Percentiles rank a stretch among this genome's conserved stretches.
Conservation (phyloP, 2,797 vertebrate species). For the Phataginus tricuspis region DNA sequence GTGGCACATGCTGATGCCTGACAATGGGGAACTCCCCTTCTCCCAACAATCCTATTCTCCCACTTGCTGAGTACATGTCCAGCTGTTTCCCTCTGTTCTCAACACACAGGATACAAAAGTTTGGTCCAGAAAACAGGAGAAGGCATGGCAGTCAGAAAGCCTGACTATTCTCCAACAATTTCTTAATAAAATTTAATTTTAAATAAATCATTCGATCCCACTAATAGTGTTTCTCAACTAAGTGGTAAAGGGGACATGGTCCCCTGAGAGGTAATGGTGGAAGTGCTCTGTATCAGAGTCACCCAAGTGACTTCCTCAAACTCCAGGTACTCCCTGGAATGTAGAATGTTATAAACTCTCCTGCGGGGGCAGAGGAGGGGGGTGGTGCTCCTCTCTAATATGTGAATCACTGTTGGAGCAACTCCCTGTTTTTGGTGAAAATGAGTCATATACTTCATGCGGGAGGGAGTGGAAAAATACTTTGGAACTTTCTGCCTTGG, state of each 20-base stretch:
- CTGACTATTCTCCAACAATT: neutral
- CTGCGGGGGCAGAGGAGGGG: neutral
- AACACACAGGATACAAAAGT: neutral
- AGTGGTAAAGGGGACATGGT: neutral
- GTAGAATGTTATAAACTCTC: neutral
- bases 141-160: neutral
- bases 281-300: neutral
- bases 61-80: neutral
- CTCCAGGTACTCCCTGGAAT: neutral
- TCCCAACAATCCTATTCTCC: neutral
- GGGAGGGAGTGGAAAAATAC: neutral
- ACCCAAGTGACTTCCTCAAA: neutral
- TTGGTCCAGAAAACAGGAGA: neutral
- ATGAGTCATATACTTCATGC: neutral
- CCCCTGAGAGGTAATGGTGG: neutral
- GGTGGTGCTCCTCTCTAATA: neutral
- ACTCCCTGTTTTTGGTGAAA: neutral
- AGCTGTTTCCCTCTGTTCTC: neutral
- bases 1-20: neutral
- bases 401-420: neutral
- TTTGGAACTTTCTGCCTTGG: neutral
- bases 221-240: neutral
- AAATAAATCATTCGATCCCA: neutral
- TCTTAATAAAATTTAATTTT: neutral
- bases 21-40: neutral